Evolutionary conservation across 1,140 invertebrate genomes (phyloP).

Genomic region (Megalopta genalis): DNA sequence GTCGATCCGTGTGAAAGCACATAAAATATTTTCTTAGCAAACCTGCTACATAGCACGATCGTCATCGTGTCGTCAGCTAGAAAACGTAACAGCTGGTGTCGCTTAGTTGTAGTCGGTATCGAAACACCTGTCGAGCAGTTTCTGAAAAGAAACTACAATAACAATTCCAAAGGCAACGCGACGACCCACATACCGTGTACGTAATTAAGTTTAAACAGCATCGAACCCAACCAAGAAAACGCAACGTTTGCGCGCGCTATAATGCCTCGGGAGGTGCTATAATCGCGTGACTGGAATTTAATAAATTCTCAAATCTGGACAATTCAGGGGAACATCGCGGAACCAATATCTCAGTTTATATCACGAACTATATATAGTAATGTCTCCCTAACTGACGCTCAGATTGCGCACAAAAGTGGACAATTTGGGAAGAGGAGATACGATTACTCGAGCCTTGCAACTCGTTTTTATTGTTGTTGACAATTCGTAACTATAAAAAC

Average conservation of each 20-base stretch:
- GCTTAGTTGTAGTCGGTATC: background rate
- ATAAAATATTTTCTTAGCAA: background rate
- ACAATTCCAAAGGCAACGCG: background rate
- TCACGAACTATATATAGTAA: too few species aligned
- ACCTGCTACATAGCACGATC: background rate
- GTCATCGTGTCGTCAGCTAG: background rate
- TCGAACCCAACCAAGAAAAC: background rate
- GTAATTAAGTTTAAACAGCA: conserved; percentile 28
- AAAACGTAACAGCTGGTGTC: conserved; percentile 26
- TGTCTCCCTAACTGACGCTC: too few species aligned
- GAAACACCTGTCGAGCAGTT: conserved; percentile 29
- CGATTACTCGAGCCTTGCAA: too few species aligned
- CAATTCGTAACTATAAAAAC: too few species aligned
- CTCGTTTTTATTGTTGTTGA: too few species aligned
- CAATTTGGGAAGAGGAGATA: too few species aligned
- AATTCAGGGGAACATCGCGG: background rate
- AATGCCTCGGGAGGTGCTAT: background rate
- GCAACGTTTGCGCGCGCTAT: background rate
- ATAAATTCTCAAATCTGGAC: background rate
- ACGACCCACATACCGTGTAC: conserved; percentile 34
- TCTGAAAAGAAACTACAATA: conserved; percentile 25
- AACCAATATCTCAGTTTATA: background rate
- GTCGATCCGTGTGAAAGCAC: background rate
- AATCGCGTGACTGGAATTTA: conserved; percentile 13
- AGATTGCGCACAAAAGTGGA: too few species aligned